Percentiles rank a stretch among this genome's conserved stretches.
These are phyloP conservation scores for Ganaspis sp. DNA, from an alignment of 1,140 invertebrate genomes.

Conservation along the genomic window DNA sequence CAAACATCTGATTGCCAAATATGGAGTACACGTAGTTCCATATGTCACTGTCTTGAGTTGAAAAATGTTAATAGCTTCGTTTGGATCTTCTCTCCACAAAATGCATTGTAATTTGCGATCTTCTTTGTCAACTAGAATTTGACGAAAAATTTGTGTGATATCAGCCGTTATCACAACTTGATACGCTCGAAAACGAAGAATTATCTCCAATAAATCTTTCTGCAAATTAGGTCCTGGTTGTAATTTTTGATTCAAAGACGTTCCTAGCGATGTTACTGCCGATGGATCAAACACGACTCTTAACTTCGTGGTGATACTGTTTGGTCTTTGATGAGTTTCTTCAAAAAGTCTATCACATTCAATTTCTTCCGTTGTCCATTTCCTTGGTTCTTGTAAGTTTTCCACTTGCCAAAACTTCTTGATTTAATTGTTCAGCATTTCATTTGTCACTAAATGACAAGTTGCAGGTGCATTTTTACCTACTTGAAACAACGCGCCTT, in stretches of 20 bases:
- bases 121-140: conserved; percentile 33
- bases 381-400: background rate
- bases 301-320: conserved; percentile 47
- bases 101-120: conserved; percentile 34
- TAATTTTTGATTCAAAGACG: conserved; percentile 54
- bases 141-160: conserved; percentile 32
- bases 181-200: conserved; percentile 46
- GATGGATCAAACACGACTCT: conserved; percentile 37
- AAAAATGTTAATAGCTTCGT: background rate
- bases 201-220: conserved; percentile 49
- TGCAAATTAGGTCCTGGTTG: conserved; percentile 58
- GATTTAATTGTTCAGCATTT: conserved; percentile 31
- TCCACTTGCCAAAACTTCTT: conserved; percentile 47
- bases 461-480: background rate
- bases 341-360: conserved; percentile 40
- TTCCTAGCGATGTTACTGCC: conserved; percentile 34
- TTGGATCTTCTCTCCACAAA: conserved; percentile 29
- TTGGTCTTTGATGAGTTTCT: conserved; percentile 14
- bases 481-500: conserved; percentile 28
- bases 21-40: conserved; percentile 49
- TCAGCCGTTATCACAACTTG: conserved; percentile 36
- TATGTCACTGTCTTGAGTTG: conserved; percentile 60
- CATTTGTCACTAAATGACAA: conserved; percentile 13
- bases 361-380: conserved; percentile 19
- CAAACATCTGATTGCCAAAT: conserved; percentile 62